phyloP scores from a whole-genome alignment of 2,797 vertebrate species.

The Gallinago stenura region DNA sequence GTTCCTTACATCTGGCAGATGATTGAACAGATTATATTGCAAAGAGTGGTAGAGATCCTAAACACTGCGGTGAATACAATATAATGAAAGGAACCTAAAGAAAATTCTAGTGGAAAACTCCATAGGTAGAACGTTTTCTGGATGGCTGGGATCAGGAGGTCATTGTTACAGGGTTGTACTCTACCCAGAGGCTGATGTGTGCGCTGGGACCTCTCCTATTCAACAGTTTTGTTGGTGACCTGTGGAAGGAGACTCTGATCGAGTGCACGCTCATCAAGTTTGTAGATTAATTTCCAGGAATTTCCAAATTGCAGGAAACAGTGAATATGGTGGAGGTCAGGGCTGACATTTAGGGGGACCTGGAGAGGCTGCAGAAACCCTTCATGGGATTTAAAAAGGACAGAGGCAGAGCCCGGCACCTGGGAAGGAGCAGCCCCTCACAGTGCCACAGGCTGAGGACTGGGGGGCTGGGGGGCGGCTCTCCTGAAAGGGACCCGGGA shows the following conservation, averaged over 20 bases:
- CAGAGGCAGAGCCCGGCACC: fast-evolving
- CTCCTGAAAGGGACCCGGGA: not conserved
- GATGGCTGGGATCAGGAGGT: not conserved
- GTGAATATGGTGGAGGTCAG: not conserved
- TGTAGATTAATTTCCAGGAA: not conserved
- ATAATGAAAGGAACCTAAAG: not conserved
- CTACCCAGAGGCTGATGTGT: not conserved
- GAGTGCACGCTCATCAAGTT: not conserved
- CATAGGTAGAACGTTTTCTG: not conserved
- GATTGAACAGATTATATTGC: not conserved
- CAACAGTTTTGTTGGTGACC: not conserved
- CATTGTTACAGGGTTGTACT: not conserved
- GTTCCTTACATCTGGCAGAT: not conserved
- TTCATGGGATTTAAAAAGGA: too few species aligned
- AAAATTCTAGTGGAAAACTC: not conserved
- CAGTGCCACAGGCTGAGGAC: not conserved
- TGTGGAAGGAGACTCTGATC: not conserved
- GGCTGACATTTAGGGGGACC: not conserved
- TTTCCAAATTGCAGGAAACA: too few species aligned
- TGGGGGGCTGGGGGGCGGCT: not conserved
- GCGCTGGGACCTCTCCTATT: not conserved
- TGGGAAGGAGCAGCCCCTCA: not conserved
- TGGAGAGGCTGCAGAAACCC: not conserved
- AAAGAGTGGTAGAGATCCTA: not conserved
- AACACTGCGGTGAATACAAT: not conserved